These are phyloP conservation scores for Manacus vitellinus DNA, from an alignment of 2,113 vertebrate genomes.

Conservation along the genomic window DNA sequence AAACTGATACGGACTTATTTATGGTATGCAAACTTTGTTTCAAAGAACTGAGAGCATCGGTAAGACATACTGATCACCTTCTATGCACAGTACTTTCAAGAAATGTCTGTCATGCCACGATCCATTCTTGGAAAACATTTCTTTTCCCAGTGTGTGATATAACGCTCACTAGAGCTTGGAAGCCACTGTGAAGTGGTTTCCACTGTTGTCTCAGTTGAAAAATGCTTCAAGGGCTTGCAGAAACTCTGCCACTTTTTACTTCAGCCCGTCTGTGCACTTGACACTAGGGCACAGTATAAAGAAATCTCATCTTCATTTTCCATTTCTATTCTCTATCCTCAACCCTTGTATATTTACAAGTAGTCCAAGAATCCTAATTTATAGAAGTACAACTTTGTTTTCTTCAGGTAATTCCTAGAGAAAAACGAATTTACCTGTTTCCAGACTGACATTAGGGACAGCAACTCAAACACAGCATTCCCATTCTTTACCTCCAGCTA, in stretches of 20 bases:
- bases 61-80: background rate
- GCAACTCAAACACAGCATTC: background rate
- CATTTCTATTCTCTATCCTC: background rate
- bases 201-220: background rate
- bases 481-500: background rate
- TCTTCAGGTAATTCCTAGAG: background rate
- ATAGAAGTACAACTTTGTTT: background rate
- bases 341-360: background rate
- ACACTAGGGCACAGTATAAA: background rate
- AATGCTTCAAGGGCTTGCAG: conserved; percentile 55
- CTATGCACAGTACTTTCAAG: conserved; percentile 30
- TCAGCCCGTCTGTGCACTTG: background rate
- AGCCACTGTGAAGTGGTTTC: background rate
- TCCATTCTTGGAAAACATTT: background rate
- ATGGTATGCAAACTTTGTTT: background rate
- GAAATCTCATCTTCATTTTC: background rate
- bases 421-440: background rate
- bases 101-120: background rate
- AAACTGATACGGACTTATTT: background rate
- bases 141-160: background rate
- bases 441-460: background rate
- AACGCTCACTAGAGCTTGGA: background rate
- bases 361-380: background rate
- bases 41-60: background rate
- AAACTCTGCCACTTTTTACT: conserved; percentile 13